These are phyloP conservation scores for Dasysyrphus tricinctus DNA, from an alignment of 2,888 invertebrate species.

Conservation along the genomic window DNA sequence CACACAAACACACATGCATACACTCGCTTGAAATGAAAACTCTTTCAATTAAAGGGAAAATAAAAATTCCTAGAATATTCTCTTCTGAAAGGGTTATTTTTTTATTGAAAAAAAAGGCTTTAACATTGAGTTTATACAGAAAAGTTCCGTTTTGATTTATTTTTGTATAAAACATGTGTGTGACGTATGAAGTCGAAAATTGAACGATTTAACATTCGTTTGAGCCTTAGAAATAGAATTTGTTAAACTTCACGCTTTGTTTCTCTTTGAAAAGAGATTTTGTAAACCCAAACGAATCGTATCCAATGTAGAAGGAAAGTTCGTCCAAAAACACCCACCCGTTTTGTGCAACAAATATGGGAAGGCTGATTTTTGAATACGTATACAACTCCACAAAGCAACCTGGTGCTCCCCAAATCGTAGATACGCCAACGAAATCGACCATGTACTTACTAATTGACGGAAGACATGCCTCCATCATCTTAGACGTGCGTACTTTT, in stretches of 20 bases:
- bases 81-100: neutral
- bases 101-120: slow-evolving; percentile 5
- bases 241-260: neutral
- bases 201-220: neutral
- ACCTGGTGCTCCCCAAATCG: too few species aligned
- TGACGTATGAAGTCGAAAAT: neutral
- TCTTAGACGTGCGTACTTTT: too few species aligned
- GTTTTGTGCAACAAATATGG: too few species aligned
- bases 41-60: slow-evolving; percentile 33
- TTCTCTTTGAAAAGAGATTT: neutral
- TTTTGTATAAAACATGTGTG: neutral
- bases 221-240: neutral
- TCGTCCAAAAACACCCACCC: too few species aligned
- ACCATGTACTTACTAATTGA: too few species aligned
- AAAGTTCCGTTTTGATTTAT: neutral
- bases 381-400: too few species aligned
- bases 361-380: too few species aligned
- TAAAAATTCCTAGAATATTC: slow-evolving; percentile 18
- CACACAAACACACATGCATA: neutral
- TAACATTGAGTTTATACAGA: slow-evolving; percentile 1
- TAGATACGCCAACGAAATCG: too few species aligned
- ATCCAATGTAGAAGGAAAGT: too few species aligned
- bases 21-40: slow-evolving; percentile 3
- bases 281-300: too few species aligned
- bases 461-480: too few species aligned